Conservation (phyloP, 2,888 invertebrate genomes). For the Gari tellinella region DNA sequence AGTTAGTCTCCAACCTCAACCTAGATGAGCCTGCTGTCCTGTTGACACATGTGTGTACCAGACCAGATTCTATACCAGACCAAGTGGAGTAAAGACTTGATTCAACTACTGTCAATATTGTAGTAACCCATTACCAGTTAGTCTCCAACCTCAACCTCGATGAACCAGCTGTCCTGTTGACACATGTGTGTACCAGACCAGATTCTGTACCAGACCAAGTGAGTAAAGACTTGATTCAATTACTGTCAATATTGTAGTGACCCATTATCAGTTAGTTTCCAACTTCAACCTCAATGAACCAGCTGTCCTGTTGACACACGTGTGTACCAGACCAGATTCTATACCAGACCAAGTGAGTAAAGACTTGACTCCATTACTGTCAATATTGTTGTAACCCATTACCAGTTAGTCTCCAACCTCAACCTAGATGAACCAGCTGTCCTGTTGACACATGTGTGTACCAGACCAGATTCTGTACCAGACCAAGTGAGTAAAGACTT, state of each 20-base stretch:
- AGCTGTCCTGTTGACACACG: slow-evolving; percentile 72
- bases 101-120: too few species aligned
- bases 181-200: slow-evolving; percentile 78
- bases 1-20: slow-evolving; percentile 19
- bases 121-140: too few species aligned
- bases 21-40: slow-evolving; percentile 70
- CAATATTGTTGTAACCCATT: too few species aligned
- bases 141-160: slow-evolving; percentile 23
- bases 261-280: too few species aligned
- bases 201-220: slow-evolving; percentile 75
- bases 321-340: slow-evolving; percentile 71
- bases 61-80: slow-evolving; percentile 70
- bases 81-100: too few species aligned
- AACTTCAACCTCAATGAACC: slow-evolving; percentile 59
- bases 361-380: too few species aligned
- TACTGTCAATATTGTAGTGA: too few species aligned
- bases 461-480: slow-evolving; percentile 69
- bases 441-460: slow-evolving; percentile 76
- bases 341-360: slow-evolving; percentile 81
- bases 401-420: too few species aligned
- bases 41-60: slow-evolving; percentile 77
- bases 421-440: slow-evolving; percentile 68
- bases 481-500: too few species aligned
- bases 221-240: too few species aligned
- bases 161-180: slow-evolving; percentile 71